Base-by-base conservation (phyloP, 2,888 invertebrate species). In the Phyllotreta cruciferae region DNA sequence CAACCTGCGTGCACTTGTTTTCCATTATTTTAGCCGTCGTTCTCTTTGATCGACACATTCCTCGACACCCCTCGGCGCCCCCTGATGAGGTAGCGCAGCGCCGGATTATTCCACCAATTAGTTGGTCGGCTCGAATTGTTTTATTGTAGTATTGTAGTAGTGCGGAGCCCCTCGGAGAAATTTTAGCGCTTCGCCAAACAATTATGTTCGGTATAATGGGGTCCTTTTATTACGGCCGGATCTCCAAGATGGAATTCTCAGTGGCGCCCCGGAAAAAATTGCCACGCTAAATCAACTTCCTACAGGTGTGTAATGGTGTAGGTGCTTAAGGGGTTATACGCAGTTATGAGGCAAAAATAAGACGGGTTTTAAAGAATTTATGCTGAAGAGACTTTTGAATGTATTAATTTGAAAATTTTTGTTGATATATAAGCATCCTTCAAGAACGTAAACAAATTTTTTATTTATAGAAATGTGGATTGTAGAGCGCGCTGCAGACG, bases 151-250 rank as follows among this genome's bases (percentile, higher is more conserved):
- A 35, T 24, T 24, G 24, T 24, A 24, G 24, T 24, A 41, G 52
- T 36, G 53, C 37, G 44, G 50, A 35, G 56, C 45, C 56, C 50
- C 44, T 62, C 35, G 56, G 55, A 54, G 60, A 60, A 63, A 60
- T 63, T 56, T 64, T 44, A 60, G 60, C 60, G 56, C 60, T 45
- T 53, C 60, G 35, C 56, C 60, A 64, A 63, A 64, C 64, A 64
- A 64, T 64, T 56, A 60, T 60, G 60, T 60, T 56, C 60, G 36
- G 56, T 60, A 53, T 64, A 60, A 64, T 64, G 55, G 60, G 64
- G 14, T 36, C 53, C 50, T 55, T 64, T 64, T 56, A 64, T 64
- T 64, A 52, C 64, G 50, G 52, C 49, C 14, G 14, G 42, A 55
- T 49, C 60, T 49, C 38, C 49, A 56, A 60, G 52, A 64, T 56